Evolutionary conservation across 2,113 vertebrate genomes (phyloP), one percentile per base, ranked within the genome.

Genomic region (Spea multiplicata): DNA sequence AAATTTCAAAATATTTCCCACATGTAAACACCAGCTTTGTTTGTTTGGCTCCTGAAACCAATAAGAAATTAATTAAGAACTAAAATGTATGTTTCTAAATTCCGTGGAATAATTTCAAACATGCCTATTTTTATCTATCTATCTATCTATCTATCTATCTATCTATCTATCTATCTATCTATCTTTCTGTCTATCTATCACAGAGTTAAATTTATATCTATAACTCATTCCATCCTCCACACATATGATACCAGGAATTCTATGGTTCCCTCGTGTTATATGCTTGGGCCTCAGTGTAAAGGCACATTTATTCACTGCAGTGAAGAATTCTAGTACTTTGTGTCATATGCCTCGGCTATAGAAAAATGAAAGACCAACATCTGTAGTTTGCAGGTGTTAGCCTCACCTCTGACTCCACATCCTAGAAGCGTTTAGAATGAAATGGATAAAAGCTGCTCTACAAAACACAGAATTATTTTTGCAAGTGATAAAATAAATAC

Each of bases 381-480:
- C 81, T 85, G 80, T 79, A 75, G 8, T 8, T 53, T 83, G 76
- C 78, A 84, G 61, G 53, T 86, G 83, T 80, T 81, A 74, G 74
- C 61, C 57, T 30, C 66, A 76, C 69, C 70, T 84, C 67, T 70
- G 45, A 17, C 82, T 3, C 6, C 7, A 48, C 50, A 76, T 8
- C 44, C 74, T 62, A 50, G 83, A 83, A 87, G 80, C 49, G 80
- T 65, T 30, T 66, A 83, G 83, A 82, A 80, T 66, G 2, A 81
- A 81, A 12, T 6, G 49, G 50, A 64, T 52, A 75, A 75, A 62
- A 75, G 48, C 47, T 49, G 48, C 73, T 75, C 47, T 75, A 66
- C 66, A 44, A 75, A 75, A 66, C 47, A 75, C 62, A 75, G 73
- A 66, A 65, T 62, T 53, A 48, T 66, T 75, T 75, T 66, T 61